Evolutionary conservation across 2,797 vertebrate species (phyloP).

Genomic region (Diplodus puntazzo): DNA sequence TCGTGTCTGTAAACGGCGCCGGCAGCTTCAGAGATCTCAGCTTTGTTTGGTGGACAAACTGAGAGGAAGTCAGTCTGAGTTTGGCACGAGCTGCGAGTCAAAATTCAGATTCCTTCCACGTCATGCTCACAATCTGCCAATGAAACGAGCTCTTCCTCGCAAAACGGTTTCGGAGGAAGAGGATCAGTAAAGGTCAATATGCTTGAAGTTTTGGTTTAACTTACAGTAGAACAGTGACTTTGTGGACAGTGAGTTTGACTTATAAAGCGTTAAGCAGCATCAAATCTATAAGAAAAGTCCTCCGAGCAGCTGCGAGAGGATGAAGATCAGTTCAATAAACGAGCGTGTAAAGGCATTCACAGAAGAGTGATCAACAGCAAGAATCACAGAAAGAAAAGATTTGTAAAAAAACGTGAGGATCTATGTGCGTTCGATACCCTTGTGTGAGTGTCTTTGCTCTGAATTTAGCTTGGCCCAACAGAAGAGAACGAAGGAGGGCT

Average conservation of each 20-base stretch:
- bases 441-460: slow-evolving; percentile 84
- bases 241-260: slow-evolving; percentile 1
- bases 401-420: slow-evolving; percentile 11
- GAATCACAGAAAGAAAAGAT: neutral
- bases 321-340: slow-evolving; percentile 7
- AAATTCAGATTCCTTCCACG: slow-evolving; percentile 6
- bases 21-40: slow-evolving; percentile 66
- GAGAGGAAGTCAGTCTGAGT: slow-evolving; percentile 55
- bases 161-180: neutral
- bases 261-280: slow-evolving; percentile 61
- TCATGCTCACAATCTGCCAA: neutral
- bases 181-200: slow-evolving; percentile 59
- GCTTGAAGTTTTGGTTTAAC: slow-evolving; percentile 55
- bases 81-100: slow-evolving; percentile 62
- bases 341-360: slow-evolving; percentile 65
- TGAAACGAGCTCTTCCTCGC: slow-evolving; percentile 12
- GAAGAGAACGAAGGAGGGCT: slow-evolving; percentile 84
- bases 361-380: slow-evolving; percentile 19
- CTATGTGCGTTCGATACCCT: slow-evolving; percentile 77
- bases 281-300: slow-evolving; percentile 36
- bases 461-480: slow-evolving; percentile 86
- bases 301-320: slow-evolving; percentile 22
- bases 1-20: slow-evolving; percentile 73
- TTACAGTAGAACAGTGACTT: neutral
- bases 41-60: slow-evolving; percentile 60